These are phyloP conservation scores for Digitonthophagus gazella DNA, from an alignment of 2,888 invertebrate genomes.

Conservation along the genomic window DNA sequence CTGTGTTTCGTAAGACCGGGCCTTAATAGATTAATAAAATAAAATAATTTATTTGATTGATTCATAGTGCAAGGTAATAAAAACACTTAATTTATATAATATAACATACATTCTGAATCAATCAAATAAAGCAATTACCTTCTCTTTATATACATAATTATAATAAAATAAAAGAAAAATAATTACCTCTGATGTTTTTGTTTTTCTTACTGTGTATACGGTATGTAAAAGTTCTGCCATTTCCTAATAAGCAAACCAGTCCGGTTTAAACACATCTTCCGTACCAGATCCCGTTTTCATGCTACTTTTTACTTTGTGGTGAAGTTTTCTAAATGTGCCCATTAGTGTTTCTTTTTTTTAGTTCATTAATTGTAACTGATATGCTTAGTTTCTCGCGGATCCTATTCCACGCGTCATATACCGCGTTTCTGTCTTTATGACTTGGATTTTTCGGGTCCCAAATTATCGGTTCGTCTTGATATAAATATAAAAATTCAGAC, in stretches of 20 bases:
- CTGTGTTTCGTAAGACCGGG: too few species aligned
- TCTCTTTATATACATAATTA: too few species aligned
- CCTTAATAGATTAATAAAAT: too few species aligned
- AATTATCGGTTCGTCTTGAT: conserved; percentile 44
- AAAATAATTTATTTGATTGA: too few species aligned
- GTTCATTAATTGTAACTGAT: conserved; percentile 46
- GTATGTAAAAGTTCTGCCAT: conserved; percentile 26
- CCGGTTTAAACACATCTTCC: too few species aligned
- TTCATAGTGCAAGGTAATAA: too few species aligned
- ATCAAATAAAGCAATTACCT: too few species aligned
- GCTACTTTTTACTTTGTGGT: too few species aligned
- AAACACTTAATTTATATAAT: too few species aligned
- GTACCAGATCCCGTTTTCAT: too few species aligned
- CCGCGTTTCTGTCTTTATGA: conserved; percentile 49
- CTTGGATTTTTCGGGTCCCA: conserved; percentile 52
- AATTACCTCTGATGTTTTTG: background rate
- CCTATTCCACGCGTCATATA: conserved; percentile 51
- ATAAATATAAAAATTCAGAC: conserved; percentile 15
- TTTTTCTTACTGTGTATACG: conserved; percentile 1
- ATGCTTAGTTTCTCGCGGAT: conserved; percentile 48
- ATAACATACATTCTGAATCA: too few species aligned
- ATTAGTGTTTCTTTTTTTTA: conserved; percentile 55
- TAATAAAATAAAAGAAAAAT: too few species aligned
- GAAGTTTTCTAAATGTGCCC: conserved; percentile 53
- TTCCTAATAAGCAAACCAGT: conserved; percentile 28